Conservation (phyloP, 2,888 invertebrate genomes). For the Laothoe populi region DNA sequence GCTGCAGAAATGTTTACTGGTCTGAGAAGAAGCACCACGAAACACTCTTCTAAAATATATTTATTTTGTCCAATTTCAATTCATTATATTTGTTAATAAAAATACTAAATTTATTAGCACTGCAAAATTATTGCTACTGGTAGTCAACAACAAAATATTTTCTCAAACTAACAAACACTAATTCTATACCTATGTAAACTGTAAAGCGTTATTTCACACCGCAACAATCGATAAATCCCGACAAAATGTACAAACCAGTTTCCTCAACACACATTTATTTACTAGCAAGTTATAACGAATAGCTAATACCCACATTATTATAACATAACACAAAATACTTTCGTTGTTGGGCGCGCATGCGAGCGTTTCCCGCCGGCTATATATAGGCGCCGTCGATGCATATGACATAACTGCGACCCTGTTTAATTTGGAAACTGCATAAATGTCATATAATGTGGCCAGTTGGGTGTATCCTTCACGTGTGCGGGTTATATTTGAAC, state of each 20-base stretch:
- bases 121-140: no score
- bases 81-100: no score
- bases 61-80: no score
- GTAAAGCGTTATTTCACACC: no score
- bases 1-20: no score
- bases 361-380: conserved; percentile 55
- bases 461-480: background rate
- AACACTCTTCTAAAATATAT: no score
- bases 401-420: conserved; percentile 55
- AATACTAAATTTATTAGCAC: no score
- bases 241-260: background rate
- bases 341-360: conserved; percentile 44
- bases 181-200: no score
- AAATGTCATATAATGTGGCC: conserved; percentile 26
- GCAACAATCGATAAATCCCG: no score
- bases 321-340: conserved; percentile 49
- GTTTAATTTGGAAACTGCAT: conserved; percentile 50
- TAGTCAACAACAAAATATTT: no score
- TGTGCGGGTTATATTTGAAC: conserved; percentile 24
- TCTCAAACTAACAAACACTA: no score
- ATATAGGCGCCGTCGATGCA: conserved; percentile 57
- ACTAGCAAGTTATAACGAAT: background rate
- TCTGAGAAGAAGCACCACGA: no score
- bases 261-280: background rate
- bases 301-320: background rate